A percentile compares a stretch with the other conserved stretches of the same genome.
Evolutionary conservation across 2,113 vertebrate genomes (phyloP).

Genomic region (Chloroceryle aenea): DNA sequence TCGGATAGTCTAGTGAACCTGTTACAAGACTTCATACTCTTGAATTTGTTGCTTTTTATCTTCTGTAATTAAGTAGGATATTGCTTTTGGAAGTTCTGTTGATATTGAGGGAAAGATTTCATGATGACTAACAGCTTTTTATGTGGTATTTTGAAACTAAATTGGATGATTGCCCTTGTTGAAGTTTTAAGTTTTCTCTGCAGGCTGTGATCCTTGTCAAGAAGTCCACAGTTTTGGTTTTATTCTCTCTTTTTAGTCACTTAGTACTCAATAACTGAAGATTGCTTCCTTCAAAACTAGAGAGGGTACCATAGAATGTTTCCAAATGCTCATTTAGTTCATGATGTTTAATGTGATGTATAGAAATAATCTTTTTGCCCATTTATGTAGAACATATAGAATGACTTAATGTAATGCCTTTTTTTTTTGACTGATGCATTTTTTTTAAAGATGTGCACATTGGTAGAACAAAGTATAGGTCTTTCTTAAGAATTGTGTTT

Average conservation of each 20-base stretch:
- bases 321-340: not conserved
- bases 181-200: constrained; percentile 1
- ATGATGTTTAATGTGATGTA: not conserved
- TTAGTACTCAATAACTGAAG: not conserved
- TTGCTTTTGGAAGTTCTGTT: not conserved
- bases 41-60: not conserved
- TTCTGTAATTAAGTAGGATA: not conserved
- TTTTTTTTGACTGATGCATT: not conserved
- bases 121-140: not conserved
- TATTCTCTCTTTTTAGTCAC: not conserved
- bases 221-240: not conserved
- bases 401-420: not conserved
- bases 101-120: not conserved
- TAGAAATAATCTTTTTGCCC: not conserved
- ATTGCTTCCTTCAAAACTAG: not conserved
- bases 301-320: not conserved
- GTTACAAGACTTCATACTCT: not conserved
- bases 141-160: not conserved
- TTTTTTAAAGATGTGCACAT: not conserved
- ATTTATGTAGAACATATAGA: not conserved
- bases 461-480: not conserved
- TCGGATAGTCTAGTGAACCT: not conserved
- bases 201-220: not conserved
- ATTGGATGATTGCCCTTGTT: not conserved
- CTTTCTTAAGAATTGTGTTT: not conserved